Evolutionary conservation across 30 jellyfish, hydroid and myxozoan species (phyloP).

Genomic region (Chrysaora quinquecirrha): DNA sequence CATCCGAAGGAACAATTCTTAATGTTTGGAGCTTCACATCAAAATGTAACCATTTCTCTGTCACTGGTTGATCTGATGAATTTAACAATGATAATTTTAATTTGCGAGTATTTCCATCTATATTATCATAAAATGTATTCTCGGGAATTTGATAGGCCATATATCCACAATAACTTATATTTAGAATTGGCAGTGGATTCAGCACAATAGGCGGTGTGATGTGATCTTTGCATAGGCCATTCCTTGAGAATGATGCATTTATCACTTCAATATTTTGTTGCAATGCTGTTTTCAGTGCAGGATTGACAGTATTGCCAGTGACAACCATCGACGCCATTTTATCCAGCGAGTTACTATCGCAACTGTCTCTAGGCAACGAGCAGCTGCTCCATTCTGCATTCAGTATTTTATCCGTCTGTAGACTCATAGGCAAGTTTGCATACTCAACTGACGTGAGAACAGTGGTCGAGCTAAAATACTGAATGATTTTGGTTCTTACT

Average conservation of each 20-base stretch:
- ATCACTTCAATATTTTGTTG: slow-evolving; percentile 26
- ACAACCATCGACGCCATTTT: slow-evolving; percentile 10
- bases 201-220: slow-evolving; percentile 69
- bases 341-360: slow-evolving; percentile 45
- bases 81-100: slow-evolving; percentile 54
- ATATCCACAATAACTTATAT: slow-evolving; percentile 69
- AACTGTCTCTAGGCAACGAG: slow-evolving; percentile 34
- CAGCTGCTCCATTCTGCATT: slow-evolving; percentile 78
- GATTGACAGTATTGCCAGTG: slow-evolving; percentile 33
- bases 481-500: slow-evolving; percentile 46
- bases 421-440: slow-evolving; percentile 13
- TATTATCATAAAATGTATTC: slow-evolving; percentile 76
- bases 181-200: slow-evolving; percentile 65
- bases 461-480: slow-evolving; percentile 31
- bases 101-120: slow-evolving; percentile 82
- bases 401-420: slow-evolving; percentile 28
- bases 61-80: slow-evolving; percentile 29
- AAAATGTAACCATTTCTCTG: slow-evolving; percentile 54
- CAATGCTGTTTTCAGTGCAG: slow-evolving; percentile 58
- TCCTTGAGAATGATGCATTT: neutral
- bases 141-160: slow-evolving; percentile 57
- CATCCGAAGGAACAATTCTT: slow-evolving; percentile 23
- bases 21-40: slow-evolving; percentile 59
- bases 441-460: slow-evolving; percentile 49
- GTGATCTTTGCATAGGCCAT: slow-evolving; percentile 68